phyloP scores from a whole-genome alignment of 2,113 vertebrate species.

The Trematocara stigmaticum region DNA sequence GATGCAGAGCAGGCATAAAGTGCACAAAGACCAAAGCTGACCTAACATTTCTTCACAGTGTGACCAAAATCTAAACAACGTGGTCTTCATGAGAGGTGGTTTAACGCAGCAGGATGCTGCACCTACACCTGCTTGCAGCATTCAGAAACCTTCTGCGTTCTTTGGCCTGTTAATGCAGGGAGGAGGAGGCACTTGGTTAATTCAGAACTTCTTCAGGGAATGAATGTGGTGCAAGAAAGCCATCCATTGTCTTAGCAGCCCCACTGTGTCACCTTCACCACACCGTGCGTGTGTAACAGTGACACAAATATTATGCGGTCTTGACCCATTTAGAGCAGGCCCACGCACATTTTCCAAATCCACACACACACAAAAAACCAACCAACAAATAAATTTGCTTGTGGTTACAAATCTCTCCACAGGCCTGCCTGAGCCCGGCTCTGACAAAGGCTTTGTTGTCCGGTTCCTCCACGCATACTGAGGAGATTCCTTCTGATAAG shows the following conservation, averaged over 20 bases:
- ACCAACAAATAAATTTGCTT: fast-evolving
- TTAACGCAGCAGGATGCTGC: background rate
- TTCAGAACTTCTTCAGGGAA: background rate
- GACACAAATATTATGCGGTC: conserved; percentile 45
- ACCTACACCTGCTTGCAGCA: background rate
- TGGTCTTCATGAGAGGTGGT: background rate
- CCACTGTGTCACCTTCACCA: conserved; percentile 25
- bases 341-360: background rate
- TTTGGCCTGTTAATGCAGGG: background rate
- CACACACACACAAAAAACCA: background rate
- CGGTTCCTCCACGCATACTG: background rate
- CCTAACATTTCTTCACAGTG: background rate
- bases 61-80: background rate
- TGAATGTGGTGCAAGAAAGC: background rate
- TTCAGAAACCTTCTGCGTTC: background rate
- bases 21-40: background rate
- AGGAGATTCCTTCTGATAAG: background rate
- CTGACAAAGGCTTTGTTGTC: conserved; percentile 54
- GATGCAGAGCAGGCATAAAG: background rate
- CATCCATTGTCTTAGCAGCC: background rate
- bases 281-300: conserved; percentile 42
- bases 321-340: conserved; percentile 33
- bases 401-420: background rate
- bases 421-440: background rate
- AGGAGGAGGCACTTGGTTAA: background rate